Percentiles rank a stretch among this genome's conserved stretches.
phyloP scores from a whole-genome alignment of 2,113 vertebrate species.

The Oxyruncus cristatus region DNA sequence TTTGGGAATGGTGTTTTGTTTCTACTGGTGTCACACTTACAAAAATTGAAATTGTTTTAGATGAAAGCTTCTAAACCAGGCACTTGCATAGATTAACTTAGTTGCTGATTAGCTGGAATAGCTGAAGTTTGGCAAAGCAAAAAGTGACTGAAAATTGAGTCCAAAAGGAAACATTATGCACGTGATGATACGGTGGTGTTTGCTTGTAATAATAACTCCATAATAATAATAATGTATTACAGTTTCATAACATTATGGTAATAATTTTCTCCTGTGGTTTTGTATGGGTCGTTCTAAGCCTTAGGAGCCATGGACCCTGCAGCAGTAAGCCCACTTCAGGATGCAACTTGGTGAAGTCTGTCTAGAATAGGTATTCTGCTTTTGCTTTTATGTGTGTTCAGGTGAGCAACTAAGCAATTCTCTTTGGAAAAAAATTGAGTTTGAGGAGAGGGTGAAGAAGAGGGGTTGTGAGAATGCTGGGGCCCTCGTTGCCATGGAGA shows the following conservation, averaged over 20 bases:
- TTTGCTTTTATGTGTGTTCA: background rate
- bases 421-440: background rate
- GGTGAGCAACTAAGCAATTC: background rate
- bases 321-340: background rate
- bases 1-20: background rate
- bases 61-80: background rate
- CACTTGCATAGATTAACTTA: background rate
- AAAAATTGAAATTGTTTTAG: background rate
- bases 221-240: background rate
- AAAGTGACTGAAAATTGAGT: background rate
- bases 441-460: background rate
- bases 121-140: background rate
- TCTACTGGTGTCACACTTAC: background rate
- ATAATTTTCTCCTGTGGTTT: background rate
- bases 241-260: background rate
- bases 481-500: constrained; percentile 28
- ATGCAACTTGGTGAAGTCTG: background rate
- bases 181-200: background rate
- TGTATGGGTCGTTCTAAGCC: background rate
- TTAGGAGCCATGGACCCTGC: background rate
- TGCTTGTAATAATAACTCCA: background rate
- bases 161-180: background rate
- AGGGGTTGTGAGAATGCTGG: background rate
- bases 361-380: background rate
- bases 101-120: background rate